Base-by-base conservation (phyloP, 2,888 invertebrate species). In the Apoda limacodes region DNA sequence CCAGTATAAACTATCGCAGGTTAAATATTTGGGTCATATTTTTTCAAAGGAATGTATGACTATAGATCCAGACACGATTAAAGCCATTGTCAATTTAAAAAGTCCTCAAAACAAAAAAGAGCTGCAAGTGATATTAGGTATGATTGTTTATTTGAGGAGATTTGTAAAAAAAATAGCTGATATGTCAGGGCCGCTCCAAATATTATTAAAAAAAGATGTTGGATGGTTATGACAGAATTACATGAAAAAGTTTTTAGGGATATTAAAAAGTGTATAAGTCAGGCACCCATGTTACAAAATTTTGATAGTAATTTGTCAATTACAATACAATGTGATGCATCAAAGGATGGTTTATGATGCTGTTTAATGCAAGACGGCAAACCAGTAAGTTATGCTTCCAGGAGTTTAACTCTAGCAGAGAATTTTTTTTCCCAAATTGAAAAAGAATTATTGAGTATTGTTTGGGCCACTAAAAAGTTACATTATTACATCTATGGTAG, bases 381-480 rank as follows among this genome's bases (percentile, higher is more conserved):
- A 10, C 43, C 43, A 15, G 39, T 46, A 7, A 9, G 30, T n/a
- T n/a, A n/a, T n/a, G n/a, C n/a, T n/a, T n/a, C n/a, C n/a, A n/a
- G n/a, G n/a, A n/a, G 37, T 25, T 13, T 45, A 6, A 41, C 35
- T 3, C 1, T 5, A 5, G 14, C 35, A 7, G 35, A 35, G 13
- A 12, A 17, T 9, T 30, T 30, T 15, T 38, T 35, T 22, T 45
- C 58, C 3, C 60, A 68, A 44, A 60, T 68, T 5, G 60, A 67
- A 42, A 64, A 63, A 35, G 58, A 66, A 39, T 32, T 56, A 3
- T 39, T 64, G 25, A 57, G 58, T 13, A 50, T 57, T 7, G 47
- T 48, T 3, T 55, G 52, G 38, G 52, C 55, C 3, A 48, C 46
- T 22, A 39, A 48, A 32, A 56, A n/a, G 37, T 63, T 62, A 42